Base-by-base conservation (phyloP, 1,140 invertebrate genomes). In the Bombyx mandarina region DNA sequence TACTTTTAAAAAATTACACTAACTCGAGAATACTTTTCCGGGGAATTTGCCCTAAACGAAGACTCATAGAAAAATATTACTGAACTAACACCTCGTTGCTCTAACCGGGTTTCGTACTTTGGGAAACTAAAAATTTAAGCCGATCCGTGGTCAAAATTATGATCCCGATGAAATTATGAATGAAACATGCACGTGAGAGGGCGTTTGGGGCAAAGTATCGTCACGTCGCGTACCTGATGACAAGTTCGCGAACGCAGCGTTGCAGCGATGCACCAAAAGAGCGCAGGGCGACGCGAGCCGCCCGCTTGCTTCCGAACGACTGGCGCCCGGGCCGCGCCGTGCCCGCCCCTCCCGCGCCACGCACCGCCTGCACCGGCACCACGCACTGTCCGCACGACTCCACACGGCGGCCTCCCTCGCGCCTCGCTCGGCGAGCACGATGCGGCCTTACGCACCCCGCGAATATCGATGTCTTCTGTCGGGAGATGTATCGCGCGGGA, bases 381-480 rank as follows among this genome's bases (percentile, higher is more conserved):
- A 62, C 63, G 62, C 65, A 56, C 54, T 26, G 61, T 62, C 60
- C 65, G 54, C 54, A 55, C 69, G 65, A 62, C 66, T 54, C 56
- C 71, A 59, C 56, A 56, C 56, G 56, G 50, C 64, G 43, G 44
- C 60, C 43, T 54, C 62, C 60, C 62, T 54, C 45, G 66, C 65
- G 74, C 56, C 58, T 46, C 49, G 66, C 63, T 70, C 70, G 67
- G 64, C 69, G 65, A 67, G 60, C 61, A 52, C 67, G 75, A 66
- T 70, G 73, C 77, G 69, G 69, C 71, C 69, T 76, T 69, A 79
- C 77, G 74, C 77, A 77, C 77, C 74, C 63, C 69, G 69, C 71
- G 70, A 78, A 71, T 79, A 82, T 85, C 75, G 79, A 85, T 82
- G 77, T 80, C 71, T 81, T 78, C 72, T 79, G 70, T 67, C 58